Percentiles rank a stretch among this genome's conserved stretches.
These are phyloP conservation scores for Dasysyrphus tricinctus DNA, from an alignment of 2,888 invertebrate genomes.

Conservation along the genomic window DNA sequence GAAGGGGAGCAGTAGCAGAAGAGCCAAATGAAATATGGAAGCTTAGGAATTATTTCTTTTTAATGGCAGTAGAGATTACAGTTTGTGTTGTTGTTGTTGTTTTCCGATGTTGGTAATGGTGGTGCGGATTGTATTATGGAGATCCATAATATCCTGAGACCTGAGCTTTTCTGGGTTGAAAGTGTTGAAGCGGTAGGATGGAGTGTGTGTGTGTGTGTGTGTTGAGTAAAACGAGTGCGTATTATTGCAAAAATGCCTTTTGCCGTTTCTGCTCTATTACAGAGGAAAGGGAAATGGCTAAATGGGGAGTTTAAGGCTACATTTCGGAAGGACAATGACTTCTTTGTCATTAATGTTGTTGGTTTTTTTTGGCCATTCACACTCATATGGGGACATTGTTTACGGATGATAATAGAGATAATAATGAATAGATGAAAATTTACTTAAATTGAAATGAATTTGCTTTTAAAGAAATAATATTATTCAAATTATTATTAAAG, in stretches of 20 bases:
- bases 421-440: constrained; percentile 42
- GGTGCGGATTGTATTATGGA: constrained; percentile 31
- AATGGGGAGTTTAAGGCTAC: constrained; percentile 59
- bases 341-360: constrained; percentile 60
- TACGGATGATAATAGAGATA: not conserved
- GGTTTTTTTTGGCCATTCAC: constrained; percentile 64
- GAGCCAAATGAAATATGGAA: constrained; percentile 72
- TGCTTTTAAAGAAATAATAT: not conserved
- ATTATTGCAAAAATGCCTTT: constrained; percentile 56
- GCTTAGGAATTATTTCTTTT: constrained; percentile 75
- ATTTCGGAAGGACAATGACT: constrained; percentile 71
- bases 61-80: constrained; percentile 75
- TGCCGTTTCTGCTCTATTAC: constrained; percentile 31
- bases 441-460: constrained; percentile 32
- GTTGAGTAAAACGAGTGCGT: constrained; percentile 49
- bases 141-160: constrained; percentile 29
- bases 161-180: constrained; percentile 36
- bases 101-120: constrained; percentile 20
- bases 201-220: not conserved
- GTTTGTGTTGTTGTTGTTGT: constrained; percentile 42
- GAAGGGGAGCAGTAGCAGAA: constrained; percentile 36
- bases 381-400: constrained; percentile 35
- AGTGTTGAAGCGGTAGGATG: not conserved
- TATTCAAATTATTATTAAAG: constrained; percentile 2
- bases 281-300: constrained; percentile 33